Evolutionary conservation across 2,113 vertebrate species (phyloP).

Genomic region (Corythoichthys haematopterus): DNA sequence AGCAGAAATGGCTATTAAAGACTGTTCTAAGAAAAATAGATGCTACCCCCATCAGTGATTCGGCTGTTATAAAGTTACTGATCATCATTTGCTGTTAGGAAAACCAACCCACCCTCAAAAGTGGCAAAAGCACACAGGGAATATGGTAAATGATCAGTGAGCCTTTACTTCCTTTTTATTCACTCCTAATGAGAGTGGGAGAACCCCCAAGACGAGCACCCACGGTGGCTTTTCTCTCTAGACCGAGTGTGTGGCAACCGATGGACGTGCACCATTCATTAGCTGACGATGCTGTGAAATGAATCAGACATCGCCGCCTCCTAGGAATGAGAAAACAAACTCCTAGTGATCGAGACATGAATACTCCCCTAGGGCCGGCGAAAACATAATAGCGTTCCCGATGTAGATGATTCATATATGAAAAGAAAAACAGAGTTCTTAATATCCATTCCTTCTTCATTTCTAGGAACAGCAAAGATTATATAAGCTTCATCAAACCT

Average conservation of each 20-base stretch:
- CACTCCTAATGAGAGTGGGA: constrained; percentile 55
- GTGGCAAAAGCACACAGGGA: constrained; percentile 24
- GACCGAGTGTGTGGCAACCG: constrained; percentile 33
- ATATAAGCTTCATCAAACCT: constrained; percentile 30
- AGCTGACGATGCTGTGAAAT: constrained; percentile 52
- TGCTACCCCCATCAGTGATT: constrained; percentile 9
- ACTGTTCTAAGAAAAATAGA: constrained; percentile 14
- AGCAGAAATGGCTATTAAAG: constrained; percentile 28
- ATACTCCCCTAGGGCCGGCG: constrained; percentile 37
- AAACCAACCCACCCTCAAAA: not conserved
- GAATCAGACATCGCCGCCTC: constrained; percentile 60
- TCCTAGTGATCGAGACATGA: constrained; percentile 48
- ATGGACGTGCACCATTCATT: constrained; percentile 55
- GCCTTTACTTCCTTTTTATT: constrained; percentile 49
- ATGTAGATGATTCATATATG: constrained; percentile 41
- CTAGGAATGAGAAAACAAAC: constrained; percentile 52
- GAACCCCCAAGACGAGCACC: constrained; percentile 45
- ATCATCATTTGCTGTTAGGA: constrained; percentile 18
- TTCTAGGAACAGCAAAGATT: constrained; percentile 3
- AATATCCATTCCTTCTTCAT: constrained; percentile 22
- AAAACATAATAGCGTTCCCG: constrained; percentile 46
- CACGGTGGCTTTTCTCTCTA: constrained; percentile 36
- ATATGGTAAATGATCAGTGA: constrained; percentile 43
- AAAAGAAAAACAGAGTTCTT: constrained; percentile 44
- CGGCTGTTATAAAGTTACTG: constrained; percentile 12